phyloP scores from a whole-genome alignment of 2,113 vertebrate genomes.

The Corapipo altera region DNA sequence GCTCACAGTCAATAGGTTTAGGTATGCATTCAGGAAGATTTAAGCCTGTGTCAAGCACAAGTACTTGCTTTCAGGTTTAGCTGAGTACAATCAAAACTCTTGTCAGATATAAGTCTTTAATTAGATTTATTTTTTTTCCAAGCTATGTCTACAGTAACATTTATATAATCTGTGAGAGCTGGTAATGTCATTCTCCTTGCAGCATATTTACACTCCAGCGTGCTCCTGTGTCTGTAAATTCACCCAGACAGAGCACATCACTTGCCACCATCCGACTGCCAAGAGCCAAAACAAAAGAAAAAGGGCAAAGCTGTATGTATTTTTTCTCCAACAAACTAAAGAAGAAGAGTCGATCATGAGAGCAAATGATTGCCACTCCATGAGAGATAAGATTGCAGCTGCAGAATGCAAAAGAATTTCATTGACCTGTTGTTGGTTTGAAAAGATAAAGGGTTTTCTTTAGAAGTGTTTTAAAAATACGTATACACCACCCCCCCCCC shows the following conservation, averaged over 20 bases:
- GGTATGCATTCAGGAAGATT: neutral
- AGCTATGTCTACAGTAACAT: neutral
- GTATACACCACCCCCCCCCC: too few species aligned
- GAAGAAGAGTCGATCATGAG: neutral
- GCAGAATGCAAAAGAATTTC: constrained; percentile 5
- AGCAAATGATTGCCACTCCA: neutral
- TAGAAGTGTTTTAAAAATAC: neutral
- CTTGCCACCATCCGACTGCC: neutral
- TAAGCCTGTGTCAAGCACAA: neutral
- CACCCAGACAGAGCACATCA: neutral
- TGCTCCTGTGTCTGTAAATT: neutral
- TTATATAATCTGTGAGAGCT: neutral
- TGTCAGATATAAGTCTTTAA: constrained; percentile 27
- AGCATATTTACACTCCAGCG: neutral
- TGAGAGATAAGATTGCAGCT: neutral
- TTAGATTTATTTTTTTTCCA: constrained; percentile 20
- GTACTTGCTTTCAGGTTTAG: constrained; percentile 2
- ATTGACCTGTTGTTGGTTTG: neutral
- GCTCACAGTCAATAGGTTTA: constrained; percentile 17
- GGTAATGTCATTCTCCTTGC: neutral
- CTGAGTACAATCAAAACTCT: constrained; percentile 23
- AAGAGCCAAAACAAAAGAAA: neutral
- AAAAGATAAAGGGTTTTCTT: neutral
- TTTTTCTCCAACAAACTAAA: neutral
- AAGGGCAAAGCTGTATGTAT: neutral